Evolutionary conservation across 2,888 invertebrate genomes (phyloP).

Genomic region (Mimachlamys varia): DNA sequence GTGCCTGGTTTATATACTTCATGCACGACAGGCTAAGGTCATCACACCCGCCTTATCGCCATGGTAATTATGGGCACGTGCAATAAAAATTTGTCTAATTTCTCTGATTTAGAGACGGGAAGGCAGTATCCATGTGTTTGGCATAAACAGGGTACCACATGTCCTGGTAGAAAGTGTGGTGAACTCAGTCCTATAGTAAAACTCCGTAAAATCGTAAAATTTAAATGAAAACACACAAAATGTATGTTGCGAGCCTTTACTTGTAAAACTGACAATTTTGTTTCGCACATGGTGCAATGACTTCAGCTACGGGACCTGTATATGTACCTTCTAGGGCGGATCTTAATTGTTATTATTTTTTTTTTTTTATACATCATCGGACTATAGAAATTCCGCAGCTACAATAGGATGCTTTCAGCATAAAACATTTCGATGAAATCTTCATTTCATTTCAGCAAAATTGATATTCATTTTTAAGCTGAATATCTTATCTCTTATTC

Average conservation of each 20-base stretch:
- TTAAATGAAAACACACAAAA: neutral
- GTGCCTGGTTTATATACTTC: constrained; percentile 50
- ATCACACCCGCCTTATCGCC: constrained; percentile 42
- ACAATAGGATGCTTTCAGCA: neutral
- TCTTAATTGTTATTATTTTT: too few relatives aligned
- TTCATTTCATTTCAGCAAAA: too few relatives aligned
- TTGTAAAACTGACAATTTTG: neutral
- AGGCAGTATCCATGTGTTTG: constrained; percentile 7
- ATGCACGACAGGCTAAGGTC: constrained; percentile 40
- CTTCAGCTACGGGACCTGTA: too few relatives aligned
- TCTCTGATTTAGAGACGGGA: constrained; percentile 42
- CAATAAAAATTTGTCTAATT: constrained; percentile 44
- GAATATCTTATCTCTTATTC: too few relatives aligned
- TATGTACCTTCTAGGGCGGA: too few relatives aligned
- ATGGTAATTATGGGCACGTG: constrained; percentile 46
- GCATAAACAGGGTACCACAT: constrained; percentile 17
- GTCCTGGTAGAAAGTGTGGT: neutral
- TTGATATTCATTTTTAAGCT: too few relatives aligned
- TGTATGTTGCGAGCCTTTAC: neutral
- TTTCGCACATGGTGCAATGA: neutral
- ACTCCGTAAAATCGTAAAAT: neutral
- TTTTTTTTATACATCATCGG: too few relatives aligned
- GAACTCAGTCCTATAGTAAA: neutral
- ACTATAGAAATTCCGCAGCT: too few relatives aligned
- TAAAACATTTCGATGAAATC: too few relatives aligned